Percentiles rank a stretch among this genome's conserved stretches.
phyloP scores from a whole-genome alignment of 2,113 vertebrate genomes.

The Notarius lentiginosus region DNA sequence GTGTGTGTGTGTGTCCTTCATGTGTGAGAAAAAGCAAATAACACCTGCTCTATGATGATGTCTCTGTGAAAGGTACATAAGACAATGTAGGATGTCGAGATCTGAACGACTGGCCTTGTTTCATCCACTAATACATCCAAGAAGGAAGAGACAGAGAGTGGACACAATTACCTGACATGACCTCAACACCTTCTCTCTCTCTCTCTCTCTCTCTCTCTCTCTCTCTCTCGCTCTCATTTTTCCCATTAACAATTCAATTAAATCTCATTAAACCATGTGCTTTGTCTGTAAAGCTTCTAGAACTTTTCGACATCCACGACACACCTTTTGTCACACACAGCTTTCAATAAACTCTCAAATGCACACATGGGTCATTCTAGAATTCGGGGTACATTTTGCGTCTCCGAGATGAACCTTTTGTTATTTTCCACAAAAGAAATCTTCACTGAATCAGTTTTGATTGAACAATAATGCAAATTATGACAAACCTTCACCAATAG shows the following conservation, averaged over 20 bases:
- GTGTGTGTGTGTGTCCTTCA: constrained; percentile 17
- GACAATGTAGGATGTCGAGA: constrained; percentile 26
- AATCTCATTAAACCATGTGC: constrained; percentile 67
- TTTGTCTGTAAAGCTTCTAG: constrained; percentile 44
- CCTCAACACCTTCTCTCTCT: not conserved
- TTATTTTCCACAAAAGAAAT: no score
- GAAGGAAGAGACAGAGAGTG: constrained; percentile 9
- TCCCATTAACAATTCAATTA: constrained; percentile 62
- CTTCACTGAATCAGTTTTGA: no score
- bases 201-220: not conserved
- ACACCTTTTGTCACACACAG: not conserved
- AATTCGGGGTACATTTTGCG: no score
- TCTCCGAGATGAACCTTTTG: no score
- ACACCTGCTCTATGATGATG: constrained; percentile 21
- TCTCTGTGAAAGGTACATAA: constrained; percentile 37
- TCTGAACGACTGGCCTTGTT: constrained; percentile 47
- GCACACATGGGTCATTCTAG: not conserved
- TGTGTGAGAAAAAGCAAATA: constrained; percentile 8
- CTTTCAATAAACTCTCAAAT: not conserved
- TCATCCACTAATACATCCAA: constrained; percentile 44
- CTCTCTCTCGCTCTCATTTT: not conserved
- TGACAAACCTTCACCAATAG: no score
- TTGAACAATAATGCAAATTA: no score
- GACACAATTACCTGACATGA: constrained; percentile 4
- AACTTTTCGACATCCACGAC: constrained; percentile 21